These are phyloP conservation scores for Cheilosia urbana DNA, from an alignment of 2,888 invertebrate species.

Conservation along the genomic window DNA sequence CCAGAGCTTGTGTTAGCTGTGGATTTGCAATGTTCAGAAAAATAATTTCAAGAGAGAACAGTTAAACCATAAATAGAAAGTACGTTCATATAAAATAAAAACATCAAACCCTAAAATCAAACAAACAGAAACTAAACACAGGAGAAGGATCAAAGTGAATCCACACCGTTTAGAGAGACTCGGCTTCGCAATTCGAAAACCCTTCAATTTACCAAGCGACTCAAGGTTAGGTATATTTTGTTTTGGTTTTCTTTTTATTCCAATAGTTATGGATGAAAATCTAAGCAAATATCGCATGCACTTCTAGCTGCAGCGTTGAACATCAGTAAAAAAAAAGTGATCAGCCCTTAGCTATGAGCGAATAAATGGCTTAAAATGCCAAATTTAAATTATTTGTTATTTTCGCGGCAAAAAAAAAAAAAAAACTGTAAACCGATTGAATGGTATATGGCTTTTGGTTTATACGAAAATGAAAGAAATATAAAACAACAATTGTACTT, in stretches of 20 bases:
- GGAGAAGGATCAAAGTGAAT: constrained; percentile 16
- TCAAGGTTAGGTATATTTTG: neutral
- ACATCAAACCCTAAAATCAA: neutral
- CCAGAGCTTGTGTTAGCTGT: constrained; percentile 85
- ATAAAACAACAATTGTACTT: constrained; percentile 78
- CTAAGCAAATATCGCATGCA: constrained; percentile 69
- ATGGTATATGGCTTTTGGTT: constrained; percentile 43
- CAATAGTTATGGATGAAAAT: constrained; percentile 35
- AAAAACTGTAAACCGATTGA: constrained; percentile 14
- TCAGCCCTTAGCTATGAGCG: constrained; percentile 57
- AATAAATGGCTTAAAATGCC: constrained; percentile 51
- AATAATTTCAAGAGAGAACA: constrained; percentile 38
- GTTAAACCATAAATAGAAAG: constrained; percentile 43
- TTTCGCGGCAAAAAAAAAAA: constrained; percentile 26
- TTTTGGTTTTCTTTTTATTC: constrained; percentile 2
- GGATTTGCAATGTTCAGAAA: constrained; percentile 82
- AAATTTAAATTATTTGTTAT: constrained; percentile 25
- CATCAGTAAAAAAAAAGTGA: constrained; percentile 16
- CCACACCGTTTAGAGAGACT: constrained; percentile 22
- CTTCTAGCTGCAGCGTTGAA: constrained; percentile 66
- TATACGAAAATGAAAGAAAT: neutral
- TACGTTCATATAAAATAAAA: constrained; percentile 4
- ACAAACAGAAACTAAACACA: constrained; percentile 1
- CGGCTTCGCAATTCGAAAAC: neutral
- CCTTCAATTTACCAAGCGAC: constrained; percentile 8